Base-by-base conservation (phyloP, 2,888 invertebrate species). In the Griposia aprilina region DNA sequence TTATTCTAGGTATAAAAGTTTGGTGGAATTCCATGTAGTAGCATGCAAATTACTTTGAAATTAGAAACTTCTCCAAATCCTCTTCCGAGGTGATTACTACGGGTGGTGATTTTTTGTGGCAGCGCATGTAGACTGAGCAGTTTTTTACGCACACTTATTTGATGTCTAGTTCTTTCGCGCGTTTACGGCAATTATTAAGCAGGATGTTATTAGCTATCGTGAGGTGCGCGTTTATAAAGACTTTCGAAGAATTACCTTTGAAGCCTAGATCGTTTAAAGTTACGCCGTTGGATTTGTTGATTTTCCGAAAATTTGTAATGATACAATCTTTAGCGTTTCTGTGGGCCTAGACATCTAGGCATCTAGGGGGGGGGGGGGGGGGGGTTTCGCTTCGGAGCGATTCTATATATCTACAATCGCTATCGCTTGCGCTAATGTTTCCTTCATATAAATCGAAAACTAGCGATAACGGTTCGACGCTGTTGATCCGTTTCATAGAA, bases 101-200 rank as follows among this genome's bases (percentile, higher is more conserved):
- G 6, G 52, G 11, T n/a, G n/a, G n/a, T 41, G 69, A 15, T 41
- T 52, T 57, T 36, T 69, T n/a, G 69, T 69, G 30, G 13, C 69
- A 41, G 30, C 30, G n/a, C 30, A 36, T 36, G 3, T 36, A 36
- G 30, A 36, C 2, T 36, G 30, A 36, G 30, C 30, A 36, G 30
- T 36, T 36, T 36, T 36, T 36, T 36, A 36, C 30, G 2, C 30
- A 36, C 30, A 36, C 30, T 2, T 2, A 36, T n/a, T n/a, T n/a
- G 30, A 36, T 36, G 30, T 36, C 30, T 1, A 48, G 59, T 59
- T 70, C 59, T 45, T 66, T 66, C 8, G 45, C 45, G n/a, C 65
- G 45, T 45, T 45, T 65, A 15, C n/a, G 41, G 65, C n/a, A 65
- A n/a, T 65, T 41, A 41, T 65, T 65, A n/a, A n/a, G 65, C n/a